Base-by-base conservation (phyloP, 2,888 invertebrate genomes). In the Timandra comae region DNA sequence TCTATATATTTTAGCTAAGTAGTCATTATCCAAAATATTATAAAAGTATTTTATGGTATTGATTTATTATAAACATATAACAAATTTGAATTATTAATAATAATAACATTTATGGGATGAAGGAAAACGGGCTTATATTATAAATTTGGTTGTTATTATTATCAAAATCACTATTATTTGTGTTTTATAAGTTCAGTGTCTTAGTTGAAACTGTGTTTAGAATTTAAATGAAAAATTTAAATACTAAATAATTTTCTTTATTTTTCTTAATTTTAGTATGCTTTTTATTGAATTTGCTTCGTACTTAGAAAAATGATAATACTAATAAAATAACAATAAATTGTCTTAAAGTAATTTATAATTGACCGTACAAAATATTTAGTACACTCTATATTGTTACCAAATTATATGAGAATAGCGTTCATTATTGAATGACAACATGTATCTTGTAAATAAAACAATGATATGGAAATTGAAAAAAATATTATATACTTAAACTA, bases 371-470 rank as follows among this genome's bases (percentile, higher is more conserved):
- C 60, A 62, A 61, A 59, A 52, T 56, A 43, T 45, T 39, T 49
- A 36, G 46, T 41, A 43, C n/a, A n/a, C n/a, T n/a, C 45, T 49
- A 49, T 45, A 50, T 63, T 55, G 52, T 62, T 61, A 63, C 52
- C 56, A 55, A 60, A 62, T 55, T 54, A 33, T 52, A 51, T 29
- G 44, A 53, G 43, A 50, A 46, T 49, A 49, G 45, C 41, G 40
- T 52, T 60, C 48, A 50, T 55, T 50, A 48, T 55, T 48, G 52
- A 52, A 48, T 45, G 33, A 30, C 38, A 41, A 47, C n/a, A 32
- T 47, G 51, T 44, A 63, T 69, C 61, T 66, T 81, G 75, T 79
- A 76, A 67, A 75, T 76, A 79, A 66, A 67, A 62, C 54, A 16
- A 16, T 16, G 16, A 16, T 3, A 16, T 16, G 3, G 16, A 16